Evolutionary conservation across 2,797 vertebrate species (phyloP).

Genomic region (Trematomus bernacchii): DNA sequence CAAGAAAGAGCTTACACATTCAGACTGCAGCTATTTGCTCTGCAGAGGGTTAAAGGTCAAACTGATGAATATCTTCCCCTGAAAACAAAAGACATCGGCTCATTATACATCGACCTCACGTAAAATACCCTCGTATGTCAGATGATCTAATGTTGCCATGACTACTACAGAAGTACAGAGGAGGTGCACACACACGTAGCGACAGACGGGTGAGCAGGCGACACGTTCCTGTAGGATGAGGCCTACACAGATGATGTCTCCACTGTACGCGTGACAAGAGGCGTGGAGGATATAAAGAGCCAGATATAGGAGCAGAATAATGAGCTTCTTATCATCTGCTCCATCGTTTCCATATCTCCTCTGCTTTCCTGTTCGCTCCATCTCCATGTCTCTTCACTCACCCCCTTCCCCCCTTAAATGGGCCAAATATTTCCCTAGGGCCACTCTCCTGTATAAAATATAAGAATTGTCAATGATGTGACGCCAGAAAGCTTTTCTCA

Average conservation of each 20-base stretch:
- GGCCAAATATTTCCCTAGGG: constrained; percentile 70
- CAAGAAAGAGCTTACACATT: not conserved
- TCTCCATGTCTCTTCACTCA: constrained; percentile 47
- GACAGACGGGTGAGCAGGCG: constrained; percentile 19
- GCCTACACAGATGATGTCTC: constrained; percentile 48
- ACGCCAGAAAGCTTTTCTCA: not conserved
- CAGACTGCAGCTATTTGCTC: constrained; percentile 13
- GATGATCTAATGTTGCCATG: constrained; percentile 70
- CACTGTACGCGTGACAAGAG: constrained; percentile 33
- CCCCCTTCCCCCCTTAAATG: constrained; percentile 34
- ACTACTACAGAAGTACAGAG: constrained; percentile 60
- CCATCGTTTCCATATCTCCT: constrained; percentile 58
- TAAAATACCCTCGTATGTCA: constrained; percentile 53
- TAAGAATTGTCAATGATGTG: constrained; percentile 52
- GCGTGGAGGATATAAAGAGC: constrained; percentile 35
- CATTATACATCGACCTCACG: constrained; percentile 57
- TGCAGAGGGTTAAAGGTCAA: constrained; percentile 58
- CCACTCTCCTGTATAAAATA: constrained; percentile 36
- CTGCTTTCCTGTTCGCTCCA: constrained; percentile 16
- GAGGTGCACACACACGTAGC: constrained; percentile 5
- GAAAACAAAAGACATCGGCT: constrained; percentile 59
- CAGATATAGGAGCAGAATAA: constrained; percentile 74
- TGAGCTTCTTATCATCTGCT: constrained; percentile 64
- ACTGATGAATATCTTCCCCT: constrained; percentile 48
- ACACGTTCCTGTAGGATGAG: constrained; percentile 53